phyloP scores from a whole-genome alignment of 2,113 vertebrate species.

The Eupsittula cactorum region DNA sequence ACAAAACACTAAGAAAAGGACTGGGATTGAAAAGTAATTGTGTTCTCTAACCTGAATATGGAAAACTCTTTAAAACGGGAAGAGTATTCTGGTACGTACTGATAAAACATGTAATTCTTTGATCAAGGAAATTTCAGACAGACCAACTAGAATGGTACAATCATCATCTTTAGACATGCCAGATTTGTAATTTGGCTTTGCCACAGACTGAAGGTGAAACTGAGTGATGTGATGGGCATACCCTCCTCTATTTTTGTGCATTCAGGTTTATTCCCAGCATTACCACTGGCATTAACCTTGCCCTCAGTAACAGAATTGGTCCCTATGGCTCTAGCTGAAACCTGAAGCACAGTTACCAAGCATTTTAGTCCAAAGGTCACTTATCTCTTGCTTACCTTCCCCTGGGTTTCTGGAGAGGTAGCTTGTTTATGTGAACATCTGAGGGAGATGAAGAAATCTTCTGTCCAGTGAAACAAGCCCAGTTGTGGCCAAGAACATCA shows the following conservation, averaged over 20 bases:
- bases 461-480: constrained; percentile 91
- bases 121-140: background rate
- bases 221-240: background rate
- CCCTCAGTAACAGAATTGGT: background rate
- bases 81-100: background rate
- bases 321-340: background rate
- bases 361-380: background rate
- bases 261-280: background rate
- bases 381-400: constrained; percentile 28
- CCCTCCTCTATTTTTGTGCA: background rate
- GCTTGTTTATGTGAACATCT: background rate
- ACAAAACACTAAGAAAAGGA: background rate
- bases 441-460: constrained; percentile 70
- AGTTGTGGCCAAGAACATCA: constrained; percentile 90
- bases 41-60: background rate
- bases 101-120: background rate
- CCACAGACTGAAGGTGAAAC: background rate
- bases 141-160: background rate
- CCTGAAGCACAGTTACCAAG: background rate
- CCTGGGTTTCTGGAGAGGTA: background rate
- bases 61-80: background rate
- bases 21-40: background rate
- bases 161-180: background rate
- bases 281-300: background rate
- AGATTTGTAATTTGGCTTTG: background rate